Conservation (phyloP, 1,140 invertebrate species). For the Pentalonia nigronervosa region DNA sequence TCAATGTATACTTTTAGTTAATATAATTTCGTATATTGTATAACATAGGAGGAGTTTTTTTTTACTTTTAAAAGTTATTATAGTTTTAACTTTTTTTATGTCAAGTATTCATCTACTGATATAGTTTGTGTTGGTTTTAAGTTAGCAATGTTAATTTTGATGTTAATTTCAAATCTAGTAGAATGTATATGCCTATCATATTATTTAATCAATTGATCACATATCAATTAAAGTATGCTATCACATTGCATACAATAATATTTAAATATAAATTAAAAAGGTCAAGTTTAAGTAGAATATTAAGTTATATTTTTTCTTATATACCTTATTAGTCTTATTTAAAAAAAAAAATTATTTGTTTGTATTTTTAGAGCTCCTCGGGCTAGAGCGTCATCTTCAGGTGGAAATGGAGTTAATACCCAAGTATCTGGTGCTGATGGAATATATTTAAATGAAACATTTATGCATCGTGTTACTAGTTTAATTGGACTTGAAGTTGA, state of each 20-base stretch:
- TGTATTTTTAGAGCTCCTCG: constrained; percentile 47
- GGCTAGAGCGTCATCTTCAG: constrained; percentile 50
- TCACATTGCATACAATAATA: neutral
- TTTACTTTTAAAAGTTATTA: no score
- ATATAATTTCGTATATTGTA: neutral
- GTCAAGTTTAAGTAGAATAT: neutral
- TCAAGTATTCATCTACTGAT: neutral
- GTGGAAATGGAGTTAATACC: constrained; percentile 42
- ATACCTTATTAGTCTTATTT: neutral
- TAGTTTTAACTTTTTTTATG: no score
- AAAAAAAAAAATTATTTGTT: neutral
- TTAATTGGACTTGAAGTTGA: constrained; percentile 83
- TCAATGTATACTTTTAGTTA: neutral
- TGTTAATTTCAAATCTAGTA: neutral
- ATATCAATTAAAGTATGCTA: neutral
- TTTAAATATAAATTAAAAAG: neutral
- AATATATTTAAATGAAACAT: constrained; percentile 84
- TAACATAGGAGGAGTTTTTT: neutral
- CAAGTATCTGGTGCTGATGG: constrained; percentile 70
- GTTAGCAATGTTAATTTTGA: neutral
- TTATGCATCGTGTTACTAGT: constrained; percentile 84
- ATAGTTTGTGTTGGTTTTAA: neutral
- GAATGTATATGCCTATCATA: neutral
- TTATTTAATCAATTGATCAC: neutral
- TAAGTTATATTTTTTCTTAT: neutral